These are phyloP conservation scores for Manis pentadactyla DNA, from an alignment of 2,797 vertebrate genomes.

Conservation along the genomic window DNA sequence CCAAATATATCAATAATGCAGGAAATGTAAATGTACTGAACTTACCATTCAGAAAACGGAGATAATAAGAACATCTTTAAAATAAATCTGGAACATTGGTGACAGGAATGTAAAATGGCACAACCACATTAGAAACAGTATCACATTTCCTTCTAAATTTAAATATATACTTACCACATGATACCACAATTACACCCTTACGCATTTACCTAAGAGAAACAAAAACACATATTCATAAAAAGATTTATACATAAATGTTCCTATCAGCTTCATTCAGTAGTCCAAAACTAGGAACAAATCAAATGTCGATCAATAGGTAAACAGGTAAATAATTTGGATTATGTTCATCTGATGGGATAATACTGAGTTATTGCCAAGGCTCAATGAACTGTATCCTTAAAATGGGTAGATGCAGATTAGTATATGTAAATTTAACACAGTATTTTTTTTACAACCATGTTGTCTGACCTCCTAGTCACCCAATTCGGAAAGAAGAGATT, in stretches of 20 bases:
- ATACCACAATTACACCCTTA: not conserved
- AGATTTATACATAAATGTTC: not conserved
- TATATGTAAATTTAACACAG: not conserved
- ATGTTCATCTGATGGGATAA: not conserved
- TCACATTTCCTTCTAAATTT: conserved; percentile 8
- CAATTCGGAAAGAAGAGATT: not conserved
- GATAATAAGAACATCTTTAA: not conserved
- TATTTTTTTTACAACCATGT: not conserved
- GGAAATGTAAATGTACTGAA: not conserved
- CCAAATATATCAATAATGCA: not conserved
- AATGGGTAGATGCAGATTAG: not conserved
- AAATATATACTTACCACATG: not conserved
- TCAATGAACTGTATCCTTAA: not conserved
- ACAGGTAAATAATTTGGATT: not conserved
- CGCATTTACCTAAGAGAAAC: not conserved
- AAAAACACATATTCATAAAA: conserved; percentile 3
- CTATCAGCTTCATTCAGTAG: not conserved
- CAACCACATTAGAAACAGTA: not conserved
- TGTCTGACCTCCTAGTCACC: not conserved
- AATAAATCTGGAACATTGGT: not conserved
- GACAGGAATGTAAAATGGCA: not conserved
- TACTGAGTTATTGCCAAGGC: not conserved
- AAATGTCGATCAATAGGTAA: not conserved
- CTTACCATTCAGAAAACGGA: not conserved
- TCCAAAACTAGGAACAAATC: not conserved